Evolutionary conservation across 2,888 invertebrate species (phyloP).

Genomic region (Trichopria drosophilae): DNA sequence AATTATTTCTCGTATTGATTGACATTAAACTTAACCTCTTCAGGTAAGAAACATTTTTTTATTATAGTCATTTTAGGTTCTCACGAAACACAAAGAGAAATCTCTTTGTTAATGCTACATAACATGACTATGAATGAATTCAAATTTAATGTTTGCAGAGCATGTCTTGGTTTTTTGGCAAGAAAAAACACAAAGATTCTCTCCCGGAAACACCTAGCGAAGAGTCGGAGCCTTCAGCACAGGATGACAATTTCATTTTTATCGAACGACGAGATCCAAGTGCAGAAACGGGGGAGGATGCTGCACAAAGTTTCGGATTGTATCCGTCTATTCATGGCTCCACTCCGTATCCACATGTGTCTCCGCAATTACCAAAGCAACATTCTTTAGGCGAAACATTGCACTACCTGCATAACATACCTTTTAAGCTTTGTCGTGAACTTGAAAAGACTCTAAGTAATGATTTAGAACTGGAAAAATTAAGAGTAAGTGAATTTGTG

Average conservation of each 20-base stretch:
- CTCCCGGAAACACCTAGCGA: slow-evolving; percentile 46
- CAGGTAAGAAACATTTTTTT: no score
- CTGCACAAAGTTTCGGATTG: slow-evolving; percentile 31
- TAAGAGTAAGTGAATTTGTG: slow-evolving; percentile 61
- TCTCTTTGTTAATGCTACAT: no score
- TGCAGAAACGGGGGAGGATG: slow-evolving; percentile 12
- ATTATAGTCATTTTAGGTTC: no score
- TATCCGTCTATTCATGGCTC: slow-evolving; percentile 44
- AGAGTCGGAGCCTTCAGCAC: slow-evolving; percentile 28
- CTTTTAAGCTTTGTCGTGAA: slow-evolving; percentile 61
- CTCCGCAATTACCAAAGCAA: slow-evolving; percentile 30
- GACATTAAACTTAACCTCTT: no score
- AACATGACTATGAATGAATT: no score
- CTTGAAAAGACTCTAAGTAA: slow-evolving; percentile 60
- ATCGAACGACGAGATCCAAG: slow-evolving; percentile 39
- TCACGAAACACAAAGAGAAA: no score
- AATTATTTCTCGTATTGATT: no score
- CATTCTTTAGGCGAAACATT: slow-evolving; percentile 34
- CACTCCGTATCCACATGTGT: slow-evolving; percentile 32
- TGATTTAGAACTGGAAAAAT: slow-evolving; percentile 58
- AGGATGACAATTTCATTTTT: slow-evolving; percentile 45
- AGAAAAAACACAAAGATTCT: slow-evolving; percentile 51
- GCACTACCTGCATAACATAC: slow-evolving; percentile 62
- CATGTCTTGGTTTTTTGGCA: slow-evolving; percentile 57
- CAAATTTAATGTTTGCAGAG: slow-evolving; percentile 34